Evolutionary conservation across 2,113 vertebrate species (phyloP).

Genomic region (Athene cunicularia): DNA sequence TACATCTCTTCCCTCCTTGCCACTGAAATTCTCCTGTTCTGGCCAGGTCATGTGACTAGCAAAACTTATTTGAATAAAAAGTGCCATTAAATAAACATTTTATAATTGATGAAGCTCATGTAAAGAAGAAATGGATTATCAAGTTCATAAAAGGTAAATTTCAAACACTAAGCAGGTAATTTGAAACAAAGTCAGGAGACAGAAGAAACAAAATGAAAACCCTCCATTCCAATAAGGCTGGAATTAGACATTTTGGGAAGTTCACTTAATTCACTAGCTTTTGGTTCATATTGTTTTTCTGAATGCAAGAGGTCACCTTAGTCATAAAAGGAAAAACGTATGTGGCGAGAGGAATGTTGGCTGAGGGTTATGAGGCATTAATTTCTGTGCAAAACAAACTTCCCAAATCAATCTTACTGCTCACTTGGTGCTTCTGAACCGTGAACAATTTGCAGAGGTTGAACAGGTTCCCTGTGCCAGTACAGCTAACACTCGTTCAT

Average conservation of each 20-base stretch:
- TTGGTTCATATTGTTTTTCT: not conserved
- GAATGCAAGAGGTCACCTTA: slow-evolving; percentile 1
- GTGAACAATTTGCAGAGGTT: not conserved
- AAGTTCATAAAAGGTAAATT: not conserved
- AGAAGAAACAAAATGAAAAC: not conserved
- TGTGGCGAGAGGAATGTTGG: not conserved
- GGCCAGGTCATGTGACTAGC: not conserved
- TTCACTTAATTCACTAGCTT: not conserved
- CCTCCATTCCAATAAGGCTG: not conserved
- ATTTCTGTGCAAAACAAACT: slow-evolving; percentile 9
- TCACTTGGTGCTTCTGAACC: not conserved
- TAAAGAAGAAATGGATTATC: not conserved
- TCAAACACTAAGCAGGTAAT: not conserved
- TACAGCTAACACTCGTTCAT: not conserved
- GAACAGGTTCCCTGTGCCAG: not conserved
- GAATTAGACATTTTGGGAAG: not conserved
- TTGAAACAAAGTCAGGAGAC: not conserved
- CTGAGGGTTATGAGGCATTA: not conserved
- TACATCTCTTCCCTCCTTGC: not conserved
- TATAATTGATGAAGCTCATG: not conserved
- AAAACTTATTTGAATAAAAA: not conserved
- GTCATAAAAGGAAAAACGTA: not conserved
- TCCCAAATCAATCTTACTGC: not conserved
- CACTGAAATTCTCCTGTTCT: not conserved
- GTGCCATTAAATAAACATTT: not conserved